A percentile compares a stretch with the other conserved stretches of the same genome.
Conservation (phyloP, 92 coral and sea anemone species). For the Actinernus sp. region DNA sequence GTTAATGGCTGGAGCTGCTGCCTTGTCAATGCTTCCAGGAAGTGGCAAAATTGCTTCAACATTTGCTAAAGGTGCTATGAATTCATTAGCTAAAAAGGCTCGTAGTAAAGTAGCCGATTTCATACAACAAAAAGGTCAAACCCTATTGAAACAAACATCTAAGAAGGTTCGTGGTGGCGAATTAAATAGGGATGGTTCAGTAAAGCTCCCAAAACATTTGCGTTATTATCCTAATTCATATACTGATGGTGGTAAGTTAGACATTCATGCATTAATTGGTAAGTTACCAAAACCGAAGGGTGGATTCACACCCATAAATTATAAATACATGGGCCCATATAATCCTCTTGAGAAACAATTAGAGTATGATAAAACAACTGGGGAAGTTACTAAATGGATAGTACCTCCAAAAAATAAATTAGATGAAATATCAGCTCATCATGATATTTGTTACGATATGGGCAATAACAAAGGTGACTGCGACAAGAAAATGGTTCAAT, state of each 20-base stretch:
- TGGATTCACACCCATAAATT: slow-evolving; percentile 9
- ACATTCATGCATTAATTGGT: slow-evolving; percentile 4
- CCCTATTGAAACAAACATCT: too few relatives aligned
- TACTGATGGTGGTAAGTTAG: background rate
- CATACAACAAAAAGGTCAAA: too few relatives aligned
- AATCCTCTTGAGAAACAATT: slow-evolving; percentile 26
- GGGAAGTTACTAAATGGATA: background rate
- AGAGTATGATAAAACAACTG: slow-evolving; percentile 6
- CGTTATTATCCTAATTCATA: too few relatives aligned
- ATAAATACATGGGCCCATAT: slow-evolving; percentile 2
- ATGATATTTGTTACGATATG: slow-evolving; percentile 14
- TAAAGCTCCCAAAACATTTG: too few relatives aligned
- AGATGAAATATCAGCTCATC: slow-evolving; percentile 7
- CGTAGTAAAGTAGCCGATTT: too few relatives aligned
- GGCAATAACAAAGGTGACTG: slow-evolving; percentile 8
- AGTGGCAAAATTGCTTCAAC: too few relatives aligned
- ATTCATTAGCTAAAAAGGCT: too few relatives aligned
- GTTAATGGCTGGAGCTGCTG: too few relatives aligned
- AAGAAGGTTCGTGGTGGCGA: too few relatives aligned
- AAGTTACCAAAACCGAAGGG: slow-evolving; percentile 5
- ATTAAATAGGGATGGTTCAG: too few relatives aligned
- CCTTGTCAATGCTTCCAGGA: too few relatives aligned
- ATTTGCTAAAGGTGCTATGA: too few relatives aligned
- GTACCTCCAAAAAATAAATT: background rate
- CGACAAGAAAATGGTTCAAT: slow-evolving; percentile 21